Evolutionary conservation across 2,888 invertebrate species (phyloP), one percentile per base, ranked within the genome.

Genomic region (Ganaspis brasiliensis): DNA sequence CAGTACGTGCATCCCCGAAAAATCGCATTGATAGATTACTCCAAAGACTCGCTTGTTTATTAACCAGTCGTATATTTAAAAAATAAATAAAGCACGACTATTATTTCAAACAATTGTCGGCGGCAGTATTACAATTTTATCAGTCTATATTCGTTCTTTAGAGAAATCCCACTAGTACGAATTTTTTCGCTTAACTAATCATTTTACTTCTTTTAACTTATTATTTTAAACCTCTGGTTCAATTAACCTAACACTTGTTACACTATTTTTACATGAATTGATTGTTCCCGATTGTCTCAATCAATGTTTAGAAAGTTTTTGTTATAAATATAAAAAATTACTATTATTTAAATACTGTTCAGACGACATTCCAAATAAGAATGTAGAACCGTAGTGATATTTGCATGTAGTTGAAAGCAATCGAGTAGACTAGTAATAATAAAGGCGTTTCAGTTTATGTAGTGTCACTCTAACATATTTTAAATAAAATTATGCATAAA

Each of bases 1-100:
- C 84, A 89, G 87, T 86, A 86, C 85, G 83, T 83, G 81, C 85
- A 84, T 79, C 71, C 75, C 79, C 78, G 77, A 76, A 82, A 81
- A 79, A 76, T 80, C 67, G 45, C 24, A 67, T 67, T 24, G 67
- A 67, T 24, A 67, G 67, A 67, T 67, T 67, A 21, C 67, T 67
- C 24, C 45, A 45, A 67, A 24, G 67, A 45, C 24, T 67, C 24
- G 67, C 67, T 67, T 16, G 24, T 45, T 45, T 14, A 12, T 40
- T 67, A 67, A 45, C 67, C 40, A 40, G 45, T 67, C 67, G 45
- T 67, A 21, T n/a, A 67, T 40, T 26, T 45, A 10, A 45, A 24
- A 63, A 67, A n/a, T 63, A 40, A 67, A 45, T 37, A 14, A 45
- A 21, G 14, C 14, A 8, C 40, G 67, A 67, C 24, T 67, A 21